Base-by-base conservation (phyloP, 2,888 invertebrate species). In the Autographa gamma region DNA sequence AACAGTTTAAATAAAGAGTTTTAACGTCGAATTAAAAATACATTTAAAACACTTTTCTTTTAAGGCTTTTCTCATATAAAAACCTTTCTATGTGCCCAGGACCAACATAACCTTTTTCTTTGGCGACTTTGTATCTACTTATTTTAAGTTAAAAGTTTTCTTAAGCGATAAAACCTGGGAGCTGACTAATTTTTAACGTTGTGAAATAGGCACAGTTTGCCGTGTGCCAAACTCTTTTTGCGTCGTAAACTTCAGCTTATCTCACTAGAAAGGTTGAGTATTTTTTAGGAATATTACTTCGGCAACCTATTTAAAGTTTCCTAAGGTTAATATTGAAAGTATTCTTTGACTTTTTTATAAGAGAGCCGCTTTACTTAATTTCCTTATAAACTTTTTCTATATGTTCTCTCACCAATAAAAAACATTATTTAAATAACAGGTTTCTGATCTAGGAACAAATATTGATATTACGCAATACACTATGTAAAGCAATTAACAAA, bases 171-270 rank as follows among this genome's bases (percentile, higher is more conserved):
- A 76, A 82, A 74, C 63, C 71, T 61, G 82, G 72, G 63, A 62
- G 60, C 63, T 66, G 31, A 66, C 74, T 71, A 82, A 76, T 84
- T 79, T 82, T 76, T 77, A 69, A 82, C 71, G 74, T 68, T 71
- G 60, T 62, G 59, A 71, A 76, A 76, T 82, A 82, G 80, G 77
- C 74, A 31, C 69, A 68, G 77, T 75, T 73, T 69, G 67, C 68
- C n/a, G 69, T 84, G 74, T 82, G 73, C 66, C 80, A 71, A 82
- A 76, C 74, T 82, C 77, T 74, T 77, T 74, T 75, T 68, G 58
- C 64, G 65, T 69, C 63, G 68, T 75, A 79, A 84, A 84, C 72
- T 84, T 73, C 32, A 73, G 67, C 74, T 73, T 77, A 74, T 73
- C 79, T 71, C 59, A 60, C 69, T 69, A 66, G 76, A 75, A 76